Evolutionary conservation across 1,140 invertebrate genomes (phyloP).

Genomic region (Calliphora vicina): DNA sequence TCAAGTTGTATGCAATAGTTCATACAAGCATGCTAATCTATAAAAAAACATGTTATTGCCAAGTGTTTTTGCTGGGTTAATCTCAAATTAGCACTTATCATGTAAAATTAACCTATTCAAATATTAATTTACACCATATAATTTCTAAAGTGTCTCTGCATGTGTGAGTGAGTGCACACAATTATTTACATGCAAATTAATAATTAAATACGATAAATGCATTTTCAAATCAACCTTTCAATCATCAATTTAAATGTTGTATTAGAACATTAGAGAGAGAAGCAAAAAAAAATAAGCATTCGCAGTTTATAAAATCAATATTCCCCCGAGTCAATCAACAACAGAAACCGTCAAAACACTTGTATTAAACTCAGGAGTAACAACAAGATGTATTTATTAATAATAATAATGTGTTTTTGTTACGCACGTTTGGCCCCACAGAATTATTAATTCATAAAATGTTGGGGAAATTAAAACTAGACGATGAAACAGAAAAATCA

Average conservation of each 20-base stretch:
- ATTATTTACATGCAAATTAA: no score
- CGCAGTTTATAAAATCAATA: not conserved
- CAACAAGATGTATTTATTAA: not conserved
- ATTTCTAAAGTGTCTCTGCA: no score
- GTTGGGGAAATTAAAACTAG: not conserved
- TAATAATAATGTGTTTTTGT: not conserved
- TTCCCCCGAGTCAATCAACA: not conserved
- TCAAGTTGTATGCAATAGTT: no score
- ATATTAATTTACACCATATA: no score
- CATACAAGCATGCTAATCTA: no score
- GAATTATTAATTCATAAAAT: not conserved
- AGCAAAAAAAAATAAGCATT: not conserved
- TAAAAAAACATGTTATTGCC: no score
- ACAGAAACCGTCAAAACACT: not conserved
- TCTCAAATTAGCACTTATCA: no score
- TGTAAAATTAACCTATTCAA: no score
- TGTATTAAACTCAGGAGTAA: not conserved
- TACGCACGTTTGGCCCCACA: not conserved
- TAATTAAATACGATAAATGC: not conserved
- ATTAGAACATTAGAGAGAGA: no score
- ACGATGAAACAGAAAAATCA: not conserved
- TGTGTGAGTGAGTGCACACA: no score
- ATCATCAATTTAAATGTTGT: not conserved
- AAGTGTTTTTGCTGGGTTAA: no score
- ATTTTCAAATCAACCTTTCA: not conserved